Evolutionary conservation across 2,113 vertebrate species (phyloP), one percentile per base, ranked within the genome.

Genomic region (Hepsetus odoe): DNA sequence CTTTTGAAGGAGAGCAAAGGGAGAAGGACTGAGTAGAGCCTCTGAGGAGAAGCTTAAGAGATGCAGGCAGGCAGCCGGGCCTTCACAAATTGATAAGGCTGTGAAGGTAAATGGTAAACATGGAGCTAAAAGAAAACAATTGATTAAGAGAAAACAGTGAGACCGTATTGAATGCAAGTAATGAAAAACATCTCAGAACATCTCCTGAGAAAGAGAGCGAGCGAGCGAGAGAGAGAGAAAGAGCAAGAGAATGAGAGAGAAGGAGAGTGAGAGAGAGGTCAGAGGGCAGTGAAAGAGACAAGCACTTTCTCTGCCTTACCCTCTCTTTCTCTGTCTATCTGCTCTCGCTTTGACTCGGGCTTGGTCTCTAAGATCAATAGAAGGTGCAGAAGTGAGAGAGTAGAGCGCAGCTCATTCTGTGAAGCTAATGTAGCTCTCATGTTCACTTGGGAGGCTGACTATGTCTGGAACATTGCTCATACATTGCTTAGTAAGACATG

Each of bases 101-200:
- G 10, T 33, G 64, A 44, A 53, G 56, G 55, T 71, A 24, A 49
- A 44, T 70, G 40, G 58, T 53, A 70, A 78, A 78, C 40, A 62
- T 16, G 24, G 24, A 66, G 30, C 33, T 44, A 44, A 51, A 13
- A 32, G 4, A 2, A 35, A 49, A n/a, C 30, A 16, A 81, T 81
- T 56, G 44, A 76, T 76, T 56, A 32, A 74, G 38, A 71, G 46
- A 26, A 69, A 70, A 42, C 49, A n/a, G 35, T 44, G 55, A 55
- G 53, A 13, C 53, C 14, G 51, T 59, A 82, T 77, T 59, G 42
- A 68, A 33, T 58, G 16, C 8, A 16, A 64, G 64, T 82, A 68
- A 53, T 77, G 44, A 40, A 32, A 51, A 68, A 35, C 33, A n/a
- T n/a, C n/a, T n/a, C n/a, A 49, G 70, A 72, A 74, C 13, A 44